phyloP scores from a whole-genome alignment of 2,113 vertebrate genomes.

The Oryzias curvinotus region DNA sequence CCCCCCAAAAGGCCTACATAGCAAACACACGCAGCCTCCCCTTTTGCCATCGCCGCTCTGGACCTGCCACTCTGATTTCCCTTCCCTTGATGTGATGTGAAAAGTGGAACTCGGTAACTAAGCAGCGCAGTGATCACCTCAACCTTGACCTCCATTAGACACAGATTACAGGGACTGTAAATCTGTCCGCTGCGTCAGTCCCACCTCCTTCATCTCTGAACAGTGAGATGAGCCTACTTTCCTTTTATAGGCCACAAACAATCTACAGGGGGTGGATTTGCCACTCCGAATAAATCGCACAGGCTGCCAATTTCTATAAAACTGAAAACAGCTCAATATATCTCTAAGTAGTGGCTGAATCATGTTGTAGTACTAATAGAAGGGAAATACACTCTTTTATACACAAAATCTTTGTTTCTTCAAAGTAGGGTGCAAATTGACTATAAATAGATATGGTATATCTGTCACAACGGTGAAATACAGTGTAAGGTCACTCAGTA shows the following conservation, averaged over 20 bases:
- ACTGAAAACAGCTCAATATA: conserved; percentile 30
- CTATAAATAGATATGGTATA: conserved; percentile 32
- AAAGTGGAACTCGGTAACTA: conserved; percentile 13
- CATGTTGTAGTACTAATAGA: conserved; percentile 21
- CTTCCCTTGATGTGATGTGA: conserved; percentile 28
- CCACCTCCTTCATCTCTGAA: conserved; percentile 7
- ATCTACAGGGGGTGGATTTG: conserved; percentile 24
- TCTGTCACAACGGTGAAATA: conserved; percentile 55
- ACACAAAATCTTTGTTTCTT: conserved; percentile 14
- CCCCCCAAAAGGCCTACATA: conserved; percentile 16
- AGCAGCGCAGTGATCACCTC: not conserved
- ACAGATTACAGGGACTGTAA: conserved; percentile 13
- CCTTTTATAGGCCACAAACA: conserved; percentile 28
- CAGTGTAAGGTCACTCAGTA: conserved; percentile 69
- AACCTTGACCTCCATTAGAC: conserved; percentile 36
- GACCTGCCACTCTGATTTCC: conserved; percentile 30
- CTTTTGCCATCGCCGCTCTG: conserved; percentile 19
- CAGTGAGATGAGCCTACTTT: conserved; percentile 21
- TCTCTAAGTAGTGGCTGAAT: conserved; percentile 20
- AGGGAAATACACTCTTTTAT: conserved; percentile 16
- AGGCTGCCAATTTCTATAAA: conserved; percentile 32
- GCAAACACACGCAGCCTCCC: conserved; percentile 14
- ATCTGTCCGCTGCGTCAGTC: conserved; percentile 25
- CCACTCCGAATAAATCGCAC: conserved; percentile 19
- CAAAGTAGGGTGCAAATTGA: conserved; percentile 11